phyloP scores from a whole-genome alignment of 2,797 vertebrate species.

The Anolis apletophallus region DNA sequence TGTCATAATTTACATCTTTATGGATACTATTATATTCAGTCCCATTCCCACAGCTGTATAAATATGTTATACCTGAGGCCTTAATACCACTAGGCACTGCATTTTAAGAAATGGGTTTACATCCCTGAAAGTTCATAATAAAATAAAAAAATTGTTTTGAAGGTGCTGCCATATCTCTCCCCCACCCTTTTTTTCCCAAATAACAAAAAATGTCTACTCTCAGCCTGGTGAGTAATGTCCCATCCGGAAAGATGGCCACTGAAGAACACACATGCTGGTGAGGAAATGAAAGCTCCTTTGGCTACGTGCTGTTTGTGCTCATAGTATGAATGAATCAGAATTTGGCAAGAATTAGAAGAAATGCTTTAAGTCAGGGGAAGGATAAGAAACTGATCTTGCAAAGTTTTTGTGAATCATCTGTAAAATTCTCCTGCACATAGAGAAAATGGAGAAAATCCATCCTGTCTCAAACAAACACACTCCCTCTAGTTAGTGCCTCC shows the following conservation, averaged over 20 bases:
- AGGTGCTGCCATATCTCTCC: not conserved
- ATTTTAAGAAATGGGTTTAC: too few species aligned
- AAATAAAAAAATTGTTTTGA: too few species aligned
- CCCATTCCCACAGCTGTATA: too few species aligned
- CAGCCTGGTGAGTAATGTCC: slow-evolving; percentile 5
- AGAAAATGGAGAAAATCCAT: not conserved
- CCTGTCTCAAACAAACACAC: not conserved
- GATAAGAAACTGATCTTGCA: not conserved
- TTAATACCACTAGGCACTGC: too few species aligned
- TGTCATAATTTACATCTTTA: too few species aligned
- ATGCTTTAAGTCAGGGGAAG: not conserved
- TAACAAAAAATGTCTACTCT: not conserved
- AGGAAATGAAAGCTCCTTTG: slow-evolving; percentile 12
- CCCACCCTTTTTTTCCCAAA: too few species aligned
- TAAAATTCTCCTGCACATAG: not conserved
- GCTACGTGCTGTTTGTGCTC: slow-evolving; percentile 2
- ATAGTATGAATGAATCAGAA: slow-evolving; percentile 23
- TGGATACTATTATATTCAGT: too few species aligned
- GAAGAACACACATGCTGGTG: not conserved
- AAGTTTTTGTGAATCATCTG: not conserved
- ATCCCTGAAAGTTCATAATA: too few species aligned
- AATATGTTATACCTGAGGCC: too few species aligned
- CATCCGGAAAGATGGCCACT: not conserved
- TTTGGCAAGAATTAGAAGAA: slow-evolving; percentile 28
- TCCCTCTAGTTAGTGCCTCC: not conserved